Evolutionary conservation across 2,797 vertebrate genomes (phyloP).

Genomic region (Falco berigora): DNA sequence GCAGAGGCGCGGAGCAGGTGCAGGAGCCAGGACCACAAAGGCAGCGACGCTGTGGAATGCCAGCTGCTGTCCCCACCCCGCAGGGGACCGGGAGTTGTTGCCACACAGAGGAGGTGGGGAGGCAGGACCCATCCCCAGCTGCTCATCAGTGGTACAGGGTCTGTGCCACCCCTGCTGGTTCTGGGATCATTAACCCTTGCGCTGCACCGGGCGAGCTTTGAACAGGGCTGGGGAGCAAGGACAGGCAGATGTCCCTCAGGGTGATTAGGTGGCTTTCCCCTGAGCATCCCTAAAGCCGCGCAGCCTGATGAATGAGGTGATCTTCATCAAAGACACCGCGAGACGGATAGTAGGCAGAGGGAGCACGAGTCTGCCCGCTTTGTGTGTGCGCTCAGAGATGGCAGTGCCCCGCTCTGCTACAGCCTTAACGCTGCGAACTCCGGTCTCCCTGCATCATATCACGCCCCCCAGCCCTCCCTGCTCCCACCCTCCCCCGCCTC

Average conservation of each 20-base stretch:
- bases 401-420: neutral
- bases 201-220: neutral
- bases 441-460: neutral
- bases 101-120: fast-evolving
- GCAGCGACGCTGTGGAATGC: neutral
- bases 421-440: neutral
- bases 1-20: neutral
- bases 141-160: neutral
- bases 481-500: neutral
- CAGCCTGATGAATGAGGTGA: neutral
- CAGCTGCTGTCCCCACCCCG: fast-evolving
- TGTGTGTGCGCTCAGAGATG: neutral
- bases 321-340: neutral
- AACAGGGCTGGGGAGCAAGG: neutral
- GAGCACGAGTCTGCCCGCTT: neutral
- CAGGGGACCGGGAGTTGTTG: neutral
- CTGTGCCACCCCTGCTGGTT: no score
- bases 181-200: neutral
- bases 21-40: fast-evolving
- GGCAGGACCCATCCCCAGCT: neutral
- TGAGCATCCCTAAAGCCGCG: neutral
- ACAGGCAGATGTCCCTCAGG: neutral
- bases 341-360: neutral
- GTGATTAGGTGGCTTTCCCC: neutral
- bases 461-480: no score